Conservation (phyloP, 2,888 invertebrate genomes). For the Pyrgus malvae region DNA sequence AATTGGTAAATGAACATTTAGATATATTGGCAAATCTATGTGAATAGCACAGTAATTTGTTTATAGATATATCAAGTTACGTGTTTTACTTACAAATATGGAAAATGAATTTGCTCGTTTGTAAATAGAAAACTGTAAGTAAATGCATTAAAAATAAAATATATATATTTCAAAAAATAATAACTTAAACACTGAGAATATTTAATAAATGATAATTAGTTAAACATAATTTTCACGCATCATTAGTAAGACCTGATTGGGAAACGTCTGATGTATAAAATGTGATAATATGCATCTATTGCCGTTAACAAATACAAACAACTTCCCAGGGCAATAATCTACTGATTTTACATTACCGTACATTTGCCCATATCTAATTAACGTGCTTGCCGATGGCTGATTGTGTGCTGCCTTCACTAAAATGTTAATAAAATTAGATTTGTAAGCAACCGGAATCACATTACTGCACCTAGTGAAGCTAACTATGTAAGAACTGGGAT, state of each 20-base stretch:
- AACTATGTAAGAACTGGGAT: constrained; percentile 46
- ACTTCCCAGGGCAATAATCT: constrained; percentile 18
- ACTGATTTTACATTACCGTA: constrained; percentile 18
- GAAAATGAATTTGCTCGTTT: not conserved
- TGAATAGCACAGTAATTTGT: constrained; percentile 6
- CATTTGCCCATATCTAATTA: constrained; percentile 40
- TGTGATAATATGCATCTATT: constrained; percentile 6
- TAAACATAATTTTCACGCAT: not conserved
- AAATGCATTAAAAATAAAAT: too few relatives aligned
- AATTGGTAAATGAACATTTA: constrained; percentile 13
- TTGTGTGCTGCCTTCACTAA: constrained; percentile 56
- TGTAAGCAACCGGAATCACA: constrained; percentile 53
- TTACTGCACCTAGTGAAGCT: constrained; percentile 54
- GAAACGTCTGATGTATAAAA: not conserved
- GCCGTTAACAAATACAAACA: constrained; percentile 14
- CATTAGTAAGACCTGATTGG: not conserved
- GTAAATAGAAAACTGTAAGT: not conserved
- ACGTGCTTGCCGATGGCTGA: constrained; percentile 54
- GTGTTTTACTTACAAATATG: not conserved
- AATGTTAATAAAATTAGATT: constrained; percentile 67
- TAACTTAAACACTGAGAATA: not conserved
- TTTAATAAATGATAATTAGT: not conserved
- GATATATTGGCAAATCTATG: constrained; percentile 7
- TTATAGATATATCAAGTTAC: constrained; percentile 6
- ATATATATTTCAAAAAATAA: not conserved